These are phyloP conservation scores for Nothobranchius kuhntae DNA, from an alignment of 2,113 vertebrate species.

Conservation along the genomic window DNA sequence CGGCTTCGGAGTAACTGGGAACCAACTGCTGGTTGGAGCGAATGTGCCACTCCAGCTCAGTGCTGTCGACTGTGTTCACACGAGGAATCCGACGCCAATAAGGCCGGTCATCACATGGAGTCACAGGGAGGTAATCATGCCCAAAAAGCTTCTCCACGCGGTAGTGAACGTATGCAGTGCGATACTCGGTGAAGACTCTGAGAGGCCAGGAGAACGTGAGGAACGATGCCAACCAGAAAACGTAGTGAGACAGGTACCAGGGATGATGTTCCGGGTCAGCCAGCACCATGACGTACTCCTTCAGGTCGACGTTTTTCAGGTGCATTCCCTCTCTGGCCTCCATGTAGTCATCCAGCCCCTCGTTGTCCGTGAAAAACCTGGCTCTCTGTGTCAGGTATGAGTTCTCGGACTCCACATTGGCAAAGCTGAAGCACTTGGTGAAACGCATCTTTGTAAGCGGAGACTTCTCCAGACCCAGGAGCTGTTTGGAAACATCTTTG, in stretches of 20 bases:
- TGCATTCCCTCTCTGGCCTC: slow-evolving; percentile 96
- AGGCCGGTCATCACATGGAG: slow-evolving; percentile 88
- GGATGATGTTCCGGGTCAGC: slow-evolving; percentile 88
- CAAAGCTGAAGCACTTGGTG: slow-evolving; percentile 97
- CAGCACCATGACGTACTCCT: slow-evolving; percentile 94
- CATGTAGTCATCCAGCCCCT: slow-evolving; percentile 97
- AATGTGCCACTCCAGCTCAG: slow-evolving; percentile 96
- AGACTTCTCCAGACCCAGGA: slow-evolving; percentile 90
- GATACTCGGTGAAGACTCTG: slow-evolving; percentile 91
- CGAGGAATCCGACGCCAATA: slow-evolving; percentile 91
- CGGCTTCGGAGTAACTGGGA: slow-evolving; percentile 95
- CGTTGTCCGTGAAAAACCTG: slow-evolving; percentile 94
- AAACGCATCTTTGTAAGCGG: slow-evolving; percentile 90
- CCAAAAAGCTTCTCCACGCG: slow-evolving; percentile 97
- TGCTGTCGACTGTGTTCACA: slow-evolving; percentile 95
- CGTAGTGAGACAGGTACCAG: slow-evolving; percentile 91
- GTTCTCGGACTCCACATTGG: slow-evolving; percentile 95
- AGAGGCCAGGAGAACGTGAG: slow-evolving; percentile 95
- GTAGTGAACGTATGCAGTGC: slow-evolving; percentile 92
- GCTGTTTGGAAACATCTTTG: slow-evolving; percentile 92
- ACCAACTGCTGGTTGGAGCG: slow-evolving; percentile 96
- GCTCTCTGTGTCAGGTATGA: slow-evolving; percentile 93
- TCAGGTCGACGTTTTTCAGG: slow-evolving; percentile 94
- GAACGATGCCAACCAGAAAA: slow-evolving; percentile 93
- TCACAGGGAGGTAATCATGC: slow-evolving; percentile 87